Base-by-base conservation (phyloP, 2,113 vertebrate genomes). In the Prinia subflava region DNA sequence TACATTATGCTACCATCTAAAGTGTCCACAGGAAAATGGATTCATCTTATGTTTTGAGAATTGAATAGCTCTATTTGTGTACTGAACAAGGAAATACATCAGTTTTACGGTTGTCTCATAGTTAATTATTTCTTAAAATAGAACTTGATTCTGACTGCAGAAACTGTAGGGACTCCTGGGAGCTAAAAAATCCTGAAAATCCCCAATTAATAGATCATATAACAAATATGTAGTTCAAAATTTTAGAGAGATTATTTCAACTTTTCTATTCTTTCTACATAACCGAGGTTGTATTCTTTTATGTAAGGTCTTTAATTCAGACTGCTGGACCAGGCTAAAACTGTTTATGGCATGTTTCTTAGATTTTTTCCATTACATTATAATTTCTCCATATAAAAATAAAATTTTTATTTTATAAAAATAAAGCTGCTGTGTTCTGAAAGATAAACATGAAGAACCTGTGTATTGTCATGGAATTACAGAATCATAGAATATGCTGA, bases 111-210 rank as follows among this genome's bases (percentile, higher is more conserved):
- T 52, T 83, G 35, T 60, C 42, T 83, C 56, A 53, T 37, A 74
- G 35, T 79, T 42, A 87, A 49, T 53, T 74, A 55, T 67, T 89
- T 90, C 89, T 86, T 93, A 83, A 94, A 94, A 83, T 57, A 95
- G 80, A n/a, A 53, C 12, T 83, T 44, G 28, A 27, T 74, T 77
- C 42, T 57, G 64, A 22, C 42, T 74, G 33, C 56, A 67, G 47
- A 67, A 94, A 77, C 59, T 39, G 22, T 35, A 83, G 33, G 50
- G 13, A 62, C 47, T 25, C 64, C 46, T 46, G 71, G 41, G 68
- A 89, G 16, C 31, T n/a, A 79, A 87, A 68, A 79, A 41, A 70
- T 39, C 47, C 86, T 89, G 39, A 68, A 59, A 63, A 78, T 47
- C 1, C 37, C 8, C 44, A 84, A 42, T 70, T 81, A 77, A 73